Conservation (phyloP, 2,888 invertebrate species). For the Drosophila nr. medialis region DNA sequence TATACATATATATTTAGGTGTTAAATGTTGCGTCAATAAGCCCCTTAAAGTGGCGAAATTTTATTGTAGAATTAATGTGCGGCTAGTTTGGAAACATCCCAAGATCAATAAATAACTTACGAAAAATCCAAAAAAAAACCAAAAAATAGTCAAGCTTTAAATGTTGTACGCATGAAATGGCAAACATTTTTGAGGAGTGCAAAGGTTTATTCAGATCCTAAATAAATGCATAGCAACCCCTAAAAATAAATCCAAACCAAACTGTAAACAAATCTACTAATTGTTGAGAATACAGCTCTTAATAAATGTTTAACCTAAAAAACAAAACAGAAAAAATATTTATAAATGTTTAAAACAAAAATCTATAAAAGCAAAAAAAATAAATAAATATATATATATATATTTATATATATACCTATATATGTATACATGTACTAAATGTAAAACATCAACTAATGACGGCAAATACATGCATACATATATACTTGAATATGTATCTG, state of each 20-base stretch:
- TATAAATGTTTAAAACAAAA: conserved; percentile 67
- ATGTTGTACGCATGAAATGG: conserved; percentile 63
- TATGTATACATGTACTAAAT: conserved; percentile 22
- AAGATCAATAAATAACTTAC: conserved; percentile 33
- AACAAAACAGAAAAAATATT: conserved; percentile 40
- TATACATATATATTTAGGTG: conserved; percentile 43
- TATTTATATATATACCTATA: conserved; percentile 25
- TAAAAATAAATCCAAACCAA: conserved; percentile 28
- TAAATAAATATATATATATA: conserved; percentile 10
- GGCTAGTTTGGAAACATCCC: conserved; percentile 31
- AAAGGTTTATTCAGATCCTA: conserved; percentile 31
- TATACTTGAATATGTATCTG: not conserved
- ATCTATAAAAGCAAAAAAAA: conserved; percentile 39
- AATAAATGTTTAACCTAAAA: conserved; percentile 55
- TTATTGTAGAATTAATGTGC: conserved; percentile 53
- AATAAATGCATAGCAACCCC: conserved; percentile 28
- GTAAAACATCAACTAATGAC: conserved; percentile 22
- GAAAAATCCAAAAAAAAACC: conserved; percentile 18
- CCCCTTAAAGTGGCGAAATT: conserved; percentile 54
- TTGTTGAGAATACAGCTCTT: conserved; percentile 57
- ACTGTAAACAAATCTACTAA: conserved; percentile 49
- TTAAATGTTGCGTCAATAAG: conserved; percentile 70
- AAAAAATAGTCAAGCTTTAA: conserved; percentile 72
- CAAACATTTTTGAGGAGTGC: conserved; percentile 11
- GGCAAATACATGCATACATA: conserved; percentile 30